Evolutionary conservation across 2,113 vertebrate genomes (phyloP), one percentile per base, ranked within the genome.

Genomic region (Hemibagrus wyckioides): DNA sequence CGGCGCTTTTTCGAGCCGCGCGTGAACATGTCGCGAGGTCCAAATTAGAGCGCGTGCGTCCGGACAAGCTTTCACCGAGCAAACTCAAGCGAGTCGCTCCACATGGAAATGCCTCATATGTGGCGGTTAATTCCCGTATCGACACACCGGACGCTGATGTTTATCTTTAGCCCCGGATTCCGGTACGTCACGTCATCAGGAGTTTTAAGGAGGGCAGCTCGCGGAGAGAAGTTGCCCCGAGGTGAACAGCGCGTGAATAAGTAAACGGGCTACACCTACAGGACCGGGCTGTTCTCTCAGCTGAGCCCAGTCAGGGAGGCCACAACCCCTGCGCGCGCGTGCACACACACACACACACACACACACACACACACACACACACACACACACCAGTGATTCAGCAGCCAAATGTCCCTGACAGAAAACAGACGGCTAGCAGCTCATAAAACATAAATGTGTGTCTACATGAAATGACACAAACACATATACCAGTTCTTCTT

Each of bases 1-100:
- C 95, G 94, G 88, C 95, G 95, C 90, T 96, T 96, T 90, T 94
- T 96, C 13, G 95, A 95, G 15, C 95, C 95, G 73, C 95, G 94
- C 36, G 94, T 91, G 91, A 96, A 96, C 95, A 96, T 96, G 90
- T 87, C 88, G 87, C 79, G 39, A 10, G 1, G 89, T 15, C 13
- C 54, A 84, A 81, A 36, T 28, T 44, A 79, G 36, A 61, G 63
- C 48, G 79, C 88, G 52, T 65, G 86, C 44, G 79, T 69, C 50
- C 63, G 36, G 82, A 33, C 10, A 5, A 56, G 21, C 76, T 63
- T 63, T 8, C 82, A 41, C 71, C 41, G 33, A 48, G 41, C 30
- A n/a, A 3, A 2, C 44, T 73, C n/a, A 75, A 9, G 6, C 33
- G 39, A 56, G 36, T 86, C 23, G 13, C n/a, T 85, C 59, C 86